Percentiles rank a stretch among this genome's conserved stretches.
Evolutionary conservation across 2,888 invertebrate genomes (phyloP).

Genomic region (Sminthurides aquaticus): DNA sequence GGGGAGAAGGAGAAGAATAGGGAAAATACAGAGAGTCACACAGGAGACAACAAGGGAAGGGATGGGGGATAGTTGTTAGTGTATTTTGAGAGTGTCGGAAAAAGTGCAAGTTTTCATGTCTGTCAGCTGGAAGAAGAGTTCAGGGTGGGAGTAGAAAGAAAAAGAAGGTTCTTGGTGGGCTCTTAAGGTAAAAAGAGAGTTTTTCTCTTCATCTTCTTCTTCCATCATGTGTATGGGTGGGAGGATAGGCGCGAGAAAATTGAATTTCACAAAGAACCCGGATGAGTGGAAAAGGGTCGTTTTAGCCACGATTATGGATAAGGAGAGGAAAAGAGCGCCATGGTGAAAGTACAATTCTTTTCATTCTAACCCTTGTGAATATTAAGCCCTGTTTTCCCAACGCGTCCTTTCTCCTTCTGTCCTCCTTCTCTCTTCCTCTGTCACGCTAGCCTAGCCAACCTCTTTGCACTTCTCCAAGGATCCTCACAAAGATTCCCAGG

Average conservation of each 20-base stretch:
- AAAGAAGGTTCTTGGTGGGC: not conserved
- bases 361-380: conserved; percentile 14
- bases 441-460: not conserved
- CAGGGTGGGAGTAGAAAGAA: not conserved
- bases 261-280: conserved; percentile 21
- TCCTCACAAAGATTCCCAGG: no score
- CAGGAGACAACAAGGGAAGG: no score
- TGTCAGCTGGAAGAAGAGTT: not conserved
- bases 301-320: conserved; percentile 34
- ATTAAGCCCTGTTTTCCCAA: conserved; percentile 7
- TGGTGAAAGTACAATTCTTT: conserved; percentile 30
- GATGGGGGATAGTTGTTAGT: not conserved
- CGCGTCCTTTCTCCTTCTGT: not conserved
- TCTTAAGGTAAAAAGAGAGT: not conserved
- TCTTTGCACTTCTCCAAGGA: not conserved
- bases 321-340: conserved; percentile 22
- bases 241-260: conserved; percentile 19
- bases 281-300: conserved; percentile 18
- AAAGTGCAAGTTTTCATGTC: not conserved
- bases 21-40: not conserved
- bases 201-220: no score
- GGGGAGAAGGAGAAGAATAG: not conserved
- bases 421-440: conserved; percentile 8
- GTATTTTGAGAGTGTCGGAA: not conserved
- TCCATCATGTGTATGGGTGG: no score